Percentiles rank a stretch among this genome's conserved stretches.
These are phyloP conservation scores for Hyphantria cunea DNA, from an alignment of 1,140 invertebrate species.

Conservation along the genomic window DNA sequence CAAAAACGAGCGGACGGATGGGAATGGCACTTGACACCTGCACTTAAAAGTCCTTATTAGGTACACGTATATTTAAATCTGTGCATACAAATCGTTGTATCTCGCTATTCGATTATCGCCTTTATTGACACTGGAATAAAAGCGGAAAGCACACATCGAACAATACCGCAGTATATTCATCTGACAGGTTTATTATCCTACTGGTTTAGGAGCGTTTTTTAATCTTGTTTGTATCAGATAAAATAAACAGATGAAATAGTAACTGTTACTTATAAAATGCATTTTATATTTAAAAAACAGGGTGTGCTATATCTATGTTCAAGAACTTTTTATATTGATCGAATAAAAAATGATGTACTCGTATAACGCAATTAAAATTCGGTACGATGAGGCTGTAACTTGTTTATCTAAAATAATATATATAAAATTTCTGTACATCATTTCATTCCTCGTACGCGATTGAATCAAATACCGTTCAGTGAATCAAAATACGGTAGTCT, in stretches of 20 bases:
- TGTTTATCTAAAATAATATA: too few species aligned
- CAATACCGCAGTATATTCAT: slow-evolving; percentile 1
- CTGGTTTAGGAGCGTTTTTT: neutral
- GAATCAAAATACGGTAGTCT: neutral
- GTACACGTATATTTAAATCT: too few species aligned
- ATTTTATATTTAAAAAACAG: neutral
- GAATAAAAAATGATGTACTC: too few species aligned
- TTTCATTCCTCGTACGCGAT: too few species aligned
- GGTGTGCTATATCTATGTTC: too few species aligned
- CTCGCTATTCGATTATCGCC: slow-evolving; percentile 3
- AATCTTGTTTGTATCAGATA: neutral
- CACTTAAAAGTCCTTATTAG: slow-evolving; percentile 20
- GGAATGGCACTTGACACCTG: slow-evolving; percentile 49
- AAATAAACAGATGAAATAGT: slow-evolving; percentile 1
- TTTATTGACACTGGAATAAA: slow-evolving; percentile 5
- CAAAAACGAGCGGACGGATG: slow-evolving; percentile 22
- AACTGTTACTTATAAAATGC: neutral
- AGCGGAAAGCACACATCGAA: neutral
- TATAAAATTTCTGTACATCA: too few species aligned
- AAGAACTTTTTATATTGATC: too few species aligned
- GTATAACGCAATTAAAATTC: too few species aligned
- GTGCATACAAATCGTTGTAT: neutral
- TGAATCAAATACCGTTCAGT: too few species aligned
- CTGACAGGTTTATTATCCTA: slow-evolving; percentile 12
- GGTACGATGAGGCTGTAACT: too few species aligned